Evolutionary conservation across 2,797 vertebrate genomes (phyloP).

Genomic region (Poecilia velifera): DNA sequence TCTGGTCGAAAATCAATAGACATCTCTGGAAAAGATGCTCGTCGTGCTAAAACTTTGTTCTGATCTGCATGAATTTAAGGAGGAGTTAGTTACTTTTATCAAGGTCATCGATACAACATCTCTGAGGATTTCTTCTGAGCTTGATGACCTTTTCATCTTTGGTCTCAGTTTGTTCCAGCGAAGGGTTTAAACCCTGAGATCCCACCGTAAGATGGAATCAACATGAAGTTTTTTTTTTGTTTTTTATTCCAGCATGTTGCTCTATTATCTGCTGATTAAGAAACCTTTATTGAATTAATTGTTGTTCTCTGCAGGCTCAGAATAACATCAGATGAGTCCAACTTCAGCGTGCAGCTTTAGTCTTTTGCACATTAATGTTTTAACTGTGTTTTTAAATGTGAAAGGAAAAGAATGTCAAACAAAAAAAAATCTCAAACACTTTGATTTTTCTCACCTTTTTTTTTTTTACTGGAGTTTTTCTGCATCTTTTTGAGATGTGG

Average conservation of each 20-base stretch:
- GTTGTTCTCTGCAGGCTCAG: background rate
- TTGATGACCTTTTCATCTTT: background rate
- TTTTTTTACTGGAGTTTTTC: background rate
- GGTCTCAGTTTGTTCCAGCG: background rate
- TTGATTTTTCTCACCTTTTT: background rate
- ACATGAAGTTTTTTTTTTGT: no score
- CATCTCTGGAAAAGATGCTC: background rate
- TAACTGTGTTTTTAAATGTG: background rate
- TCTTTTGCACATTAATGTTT: background rate
- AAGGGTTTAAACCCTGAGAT: background rate
- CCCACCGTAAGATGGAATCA: background rate
- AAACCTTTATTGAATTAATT: background rate
- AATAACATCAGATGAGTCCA: background rate
- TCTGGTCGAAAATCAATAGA: background rate
- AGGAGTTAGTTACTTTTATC: background rate
- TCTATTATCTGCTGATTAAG: background rate
- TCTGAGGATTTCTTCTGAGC: background rate
- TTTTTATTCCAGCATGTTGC: background rate
- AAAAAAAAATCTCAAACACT: background rate
- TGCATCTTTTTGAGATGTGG: background rate
- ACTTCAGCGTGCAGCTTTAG: background rate
- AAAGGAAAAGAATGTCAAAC: background rate
- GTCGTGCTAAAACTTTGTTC: background rate
- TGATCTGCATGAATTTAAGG: background rate
- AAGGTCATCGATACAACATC: background rate